Percentiles rank a stretch among this genome's conserved stretches.
These are phyloP conservation scores for Lysandra coridon DNA, from an alignment of 2,888 invertebrate species.

Conservation along the genomic window DNA sequence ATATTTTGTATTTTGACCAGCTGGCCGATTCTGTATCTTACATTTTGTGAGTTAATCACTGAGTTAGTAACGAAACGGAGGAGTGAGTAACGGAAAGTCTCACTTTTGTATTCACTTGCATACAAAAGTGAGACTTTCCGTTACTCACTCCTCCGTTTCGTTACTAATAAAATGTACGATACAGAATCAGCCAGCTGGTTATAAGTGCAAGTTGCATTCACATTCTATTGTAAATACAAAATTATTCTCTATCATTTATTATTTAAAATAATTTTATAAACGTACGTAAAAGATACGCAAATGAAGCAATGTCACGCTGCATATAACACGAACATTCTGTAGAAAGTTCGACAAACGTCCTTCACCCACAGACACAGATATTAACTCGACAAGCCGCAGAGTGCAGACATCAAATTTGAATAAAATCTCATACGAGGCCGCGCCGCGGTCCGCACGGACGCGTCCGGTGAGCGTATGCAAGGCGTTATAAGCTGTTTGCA, in stretches of 20 bases:
- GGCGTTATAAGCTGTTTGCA: no score
- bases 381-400: background rate
- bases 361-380: conserved; percentile 64
- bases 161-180: no score
- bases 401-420: conserved; percentile 14
- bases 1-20: background rate
- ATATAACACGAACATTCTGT: conserved; percentile 38
- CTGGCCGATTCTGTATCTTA: no score
- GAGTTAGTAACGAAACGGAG: no score
- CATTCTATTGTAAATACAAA: background rate
- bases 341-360: conserved; percentile 64
- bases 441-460: background rate
- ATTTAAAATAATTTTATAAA: background rate
- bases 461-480: background rate
- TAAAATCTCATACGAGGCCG: conserved; percentile 39
- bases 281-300: background rate
- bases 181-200: background rate
- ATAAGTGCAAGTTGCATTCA: background rate
- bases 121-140: no score
- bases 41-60: no score
- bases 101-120: no score
- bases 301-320: conserved; percentile 13
- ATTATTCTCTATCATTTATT: background rate
- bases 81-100: no score
- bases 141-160: no score